phyloP scores from a whole-genome alignment of 2,888 invertebrate species.

The Tortricodes alternella region DNA sequence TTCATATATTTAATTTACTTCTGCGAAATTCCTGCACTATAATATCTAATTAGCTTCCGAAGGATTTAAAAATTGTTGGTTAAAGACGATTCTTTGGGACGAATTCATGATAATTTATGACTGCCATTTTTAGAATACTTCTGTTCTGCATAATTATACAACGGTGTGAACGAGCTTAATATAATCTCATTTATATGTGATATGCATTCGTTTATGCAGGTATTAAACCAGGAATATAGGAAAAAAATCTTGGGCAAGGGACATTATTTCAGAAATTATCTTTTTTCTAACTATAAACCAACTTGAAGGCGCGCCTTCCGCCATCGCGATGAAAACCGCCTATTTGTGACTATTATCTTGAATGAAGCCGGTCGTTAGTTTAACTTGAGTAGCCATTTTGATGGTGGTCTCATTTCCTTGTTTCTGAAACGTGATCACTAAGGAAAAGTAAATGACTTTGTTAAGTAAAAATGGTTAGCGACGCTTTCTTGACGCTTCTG shows the following conservation, averaged over 20 bases:
- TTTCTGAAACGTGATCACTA: slow-evolving; percentile 34
- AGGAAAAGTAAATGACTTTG: slow-evolving; percentile 41
- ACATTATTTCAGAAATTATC: neutral
- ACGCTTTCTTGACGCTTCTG: neutral
- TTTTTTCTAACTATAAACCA: slow-evolving; percentile 18
- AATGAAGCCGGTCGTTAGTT: slow-evolving; percentile 43
- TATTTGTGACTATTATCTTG: slow-evolving; percentile 40
- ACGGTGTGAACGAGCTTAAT: no score
- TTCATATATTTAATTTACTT: slow-evolving; percentile 3
- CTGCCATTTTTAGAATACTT: no score
- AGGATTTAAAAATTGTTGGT: neutral
- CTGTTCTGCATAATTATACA: no score
- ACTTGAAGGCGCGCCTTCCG: slow-evolving; percentile 4
- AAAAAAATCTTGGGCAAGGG: no score
- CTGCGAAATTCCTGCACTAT: neutral
- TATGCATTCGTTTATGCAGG: no score
- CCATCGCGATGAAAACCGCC: slow-evolving; percentile 36
- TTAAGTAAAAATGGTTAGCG: slow-evolving; percentile 13
- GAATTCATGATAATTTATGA: no score
- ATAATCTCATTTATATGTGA: no score
- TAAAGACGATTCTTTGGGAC: no score
- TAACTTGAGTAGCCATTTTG: slow-evolving; percentile 38
- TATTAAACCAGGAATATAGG: no score
- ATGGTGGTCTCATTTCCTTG: slow-evolving; percentile 41
- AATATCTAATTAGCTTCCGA: neutral